Evolutionary conservation across 2,888 invertebrate genomes (phyloP), one percentile per base, ranked within the genome.

Genomic region (Teinopalpus imperialis): DNA sequence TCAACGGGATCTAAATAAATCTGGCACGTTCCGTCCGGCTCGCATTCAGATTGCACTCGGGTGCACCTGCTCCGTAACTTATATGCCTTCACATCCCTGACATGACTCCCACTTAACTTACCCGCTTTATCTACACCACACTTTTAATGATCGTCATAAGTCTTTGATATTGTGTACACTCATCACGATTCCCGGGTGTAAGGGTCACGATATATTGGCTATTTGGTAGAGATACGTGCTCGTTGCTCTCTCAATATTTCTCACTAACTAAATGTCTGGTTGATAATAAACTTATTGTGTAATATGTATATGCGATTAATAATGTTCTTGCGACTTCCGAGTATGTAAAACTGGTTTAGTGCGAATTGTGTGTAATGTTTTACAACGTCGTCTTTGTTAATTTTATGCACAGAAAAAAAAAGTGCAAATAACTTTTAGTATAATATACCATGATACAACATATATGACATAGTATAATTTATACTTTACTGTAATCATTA

Each of bases 41-140:
- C 54, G 61, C 61, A 56, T 59, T 63, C 64, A 60, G 62, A 70
- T 67, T 72, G 69, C 67, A 67, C 65, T 70, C 64, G 55, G 56
- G 55, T 60, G 66, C 68, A 70, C 61, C 64, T 63, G 68, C 57
- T 58, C 57, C 58, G 60, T 70, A 60, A 74, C 59, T 67, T 65
- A 65, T 64, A 61, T 63, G 45, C 48, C 52, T 58, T 53, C 59
- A 54, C 54, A 46, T 57, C 52, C 48, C 57, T 51, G 39, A 43
- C 48, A 48, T 34, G 43, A 43, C 42, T 45, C 49, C 48, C 52
- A 49, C 47, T 51, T 47, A 41, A 49, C 53, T 27, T 43, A 32
- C 46, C 43, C 16, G 36, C 26, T 48, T 54, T 59, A 57, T 54
- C 50, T 51, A 43, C n/a, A n/a, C 45, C 43, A 50, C 53, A 35